phyloP scores from a whole-genome alignment of 2,888 invertebrate genomes.

The Furcula furcula region DNA sequence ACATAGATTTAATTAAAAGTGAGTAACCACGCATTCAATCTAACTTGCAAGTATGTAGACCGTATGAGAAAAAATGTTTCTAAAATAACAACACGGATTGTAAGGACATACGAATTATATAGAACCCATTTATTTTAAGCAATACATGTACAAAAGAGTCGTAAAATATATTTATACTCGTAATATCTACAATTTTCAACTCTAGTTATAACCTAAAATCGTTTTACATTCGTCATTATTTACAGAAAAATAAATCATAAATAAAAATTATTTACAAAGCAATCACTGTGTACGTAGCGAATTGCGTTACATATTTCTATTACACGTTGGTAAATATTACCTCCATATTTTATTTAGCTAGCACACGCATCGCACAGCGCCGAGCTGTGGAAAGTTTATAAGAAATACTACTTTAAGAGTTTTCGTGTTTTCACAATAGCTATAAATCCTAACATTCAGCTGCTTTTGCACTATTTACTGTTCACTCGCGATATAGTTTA shows the following conservation, averaged over 20 bases:
- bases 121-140: slow-evolving; percentile 40
- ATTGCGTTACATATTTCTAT: slow-evolving; percentile 36
- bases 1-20: too few relatives aligned
- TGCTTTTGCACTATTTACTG: slow-evolving; percentile 58
- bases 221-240: slow-evolving; percentile 38
- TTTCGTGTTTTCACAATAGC: slow-evolving; percentile 63
- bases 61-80: too few relatives aligned
- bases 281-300: slow-evolving; percentile 38
- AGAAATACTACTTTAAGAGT: slow-evolving; percentile 64
- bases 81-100: too few relatives aligned
- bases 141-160: slow-evolving; percentile 46
- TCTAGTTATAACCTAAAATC: slow-evolving; percentile 30
- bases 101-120: too few relatives aligned
- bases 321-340: slow-evolving; percentile 42
- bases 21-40: too few relatives aligned
- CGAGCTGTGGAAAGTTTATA: slow-evolving; percentile 51
- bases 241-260: slow-evolving; percentile 58
- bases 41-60: too few relatives aligned
- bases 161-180: slow-evolving; percentile 38
- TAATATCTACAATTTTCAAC: slow-evolving; percentile 48
- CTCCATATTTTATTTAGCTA: slow-evolving; percentile 33
- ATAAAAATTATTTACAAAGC: slow-evolving; percentile 70
- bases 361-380: slow-evolving; percentile 32
- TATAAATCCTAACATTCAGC: slow-evolving; percentile 62
- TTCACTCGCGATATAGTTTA: slow-evolving; percentile 67